Evolutionary conservation across 2,888 invertebrate genomes (phyloP).

Genomic region (Spodoptera littoralis): DNA sequence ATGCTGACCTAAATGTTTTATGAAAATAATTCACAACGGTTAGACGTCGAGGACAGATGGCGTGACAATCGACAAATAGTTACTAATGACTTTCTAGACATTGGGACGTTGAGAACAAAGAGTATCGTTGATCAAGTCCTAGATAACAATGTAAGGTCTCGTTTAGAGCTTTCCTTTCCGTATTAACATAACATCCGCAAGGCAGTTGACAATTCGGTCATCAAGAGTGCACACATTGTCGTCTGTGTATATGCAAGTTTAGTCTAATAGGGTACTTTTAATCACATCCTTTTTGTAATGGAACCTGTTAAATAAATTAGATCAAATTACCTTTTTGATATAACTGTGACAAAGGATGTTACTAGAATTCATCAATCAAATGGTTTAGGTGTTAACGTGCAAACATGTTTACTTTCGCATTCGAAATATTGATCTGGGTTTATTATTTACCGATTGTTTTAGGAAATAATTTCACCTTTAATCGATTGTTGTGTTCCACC

Average conservation of each 20-base stretch:
- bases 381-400: too few species aligned
- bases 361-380: too few species aligned
- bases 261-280: neutral
- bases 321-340: too few species aligned
- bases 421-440: too few species aligned
- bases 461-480: neutral
- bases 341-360: too few species aligned
- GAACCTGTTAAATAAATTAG: too few species aligned
- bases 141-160: slow-evolving; percentile 25
- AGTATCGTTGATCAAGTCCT: slow-evolving; percentile 22
- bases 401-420: too few species aligned
- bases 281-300: neutral
- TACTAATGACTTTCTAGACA: slow-evolving; percentile 35
- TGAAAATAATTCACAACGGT: slow-evolving; percentile 17
- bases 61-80: slow-evolving; percentile 10
- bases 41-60: slow-evolving; percentile 17
- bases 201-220: slow-evolving; percentile 24
- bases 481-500: neutral
- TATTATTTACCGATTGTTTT: too few species aligned
- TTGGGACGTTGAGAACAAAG: slow-evolving; percentile 5
- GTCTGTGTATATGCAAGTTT: neutral
- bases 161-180: slow-evolving; percentile 11
- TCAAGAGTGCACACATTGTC: neutral
- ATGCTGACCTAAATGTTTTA: slow-evolving; percentile 33
- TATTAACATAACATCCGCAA: slow-evolving; percentile 37